These are phyloP conservation scores for Orussus abietinus DNA, from an alignment of 1,140 invertebrate species.

Conservation along the genomic window DNA sequence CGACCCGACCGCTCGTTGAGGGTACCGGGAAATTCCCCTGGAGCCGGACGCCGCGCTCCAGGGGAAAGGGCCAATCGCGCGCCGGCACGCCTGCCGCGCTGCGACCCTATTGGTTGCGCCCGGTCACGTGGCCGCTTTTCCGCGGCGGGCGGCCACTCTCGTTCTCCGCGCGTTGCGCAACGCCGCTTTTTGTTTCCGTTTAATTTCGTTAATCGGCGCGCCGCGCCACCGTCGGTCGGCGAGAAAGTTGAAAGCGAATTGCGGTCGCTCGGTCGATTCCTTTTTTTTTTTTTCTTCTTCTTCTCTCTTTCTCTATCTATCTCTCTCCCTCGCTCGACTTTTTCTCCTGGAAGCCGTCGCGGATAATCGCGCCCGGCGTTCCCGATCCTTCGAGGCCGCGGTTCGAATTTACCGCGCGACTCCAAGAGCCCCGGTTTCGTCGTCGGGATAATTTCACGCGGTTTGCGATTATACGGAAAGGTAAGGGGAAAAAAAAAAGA, in stretches of 20 bases:
- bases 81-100: no score
- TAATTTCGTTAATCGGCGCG: slow-evolving; percentile 1
- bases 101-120: no score
- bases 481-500: no score
- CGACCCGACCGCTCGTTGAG: no score
- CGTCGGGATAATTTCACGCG: no score
- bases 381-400: no score
- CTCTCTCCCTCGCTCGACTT: background rate
- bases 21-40: background rate
- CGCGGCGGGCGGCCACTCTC: background rate
- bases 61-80: background rate
- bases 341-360: no score
- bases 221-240: background rate
- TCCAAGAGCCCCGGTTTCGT: no score
- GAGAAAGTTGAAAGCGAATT: slow-evolving; percentile 12
- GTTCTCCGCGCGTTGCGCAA: slow-evolving; percentile 3
- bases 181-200: slow-evolving; percentile 6
- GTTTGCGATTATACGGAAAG: no score
- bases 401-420: no score
- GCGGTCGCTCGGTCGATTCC: background rate
- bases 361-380: background rate
- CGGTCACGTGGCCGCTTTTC: no score
- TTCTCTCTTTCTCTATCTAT: slow-evolving; percentile 9
- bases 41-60: background rate
- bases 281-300: background rate